phyloP scores from a whole-genome alignment of 1,140 invertebrate species.

The Ips typographus region DNA sequence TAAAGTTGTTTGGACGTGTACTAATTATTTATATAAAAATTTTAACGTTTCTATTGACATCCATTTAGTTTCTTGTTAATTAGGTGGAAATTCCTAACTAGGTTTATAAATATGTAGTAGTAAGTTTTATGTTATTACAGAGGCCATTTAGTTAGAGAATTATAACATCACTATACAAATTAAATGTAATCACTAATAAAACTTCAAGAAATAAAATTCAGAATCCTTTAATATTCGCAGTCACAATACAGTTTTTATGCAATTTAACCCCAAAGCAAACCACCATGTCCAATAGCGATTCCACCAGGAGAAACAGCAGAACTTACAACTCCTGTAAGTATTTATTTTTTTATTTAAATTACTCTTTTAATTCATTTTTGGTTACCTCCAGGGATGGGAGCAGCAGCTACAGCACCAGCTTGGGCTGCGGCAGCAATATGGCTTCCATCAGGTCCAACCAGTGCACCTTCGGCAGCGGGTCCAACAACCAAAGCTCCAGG shows the following conservation, averaged over 20 bases:
- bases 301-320: slow-evolving; percentile 42
- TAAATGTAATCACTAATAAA: too few relatives aligned
- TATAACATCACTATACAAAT: too few relatives aligned
- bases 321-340: slow-evolving; percentile 39
- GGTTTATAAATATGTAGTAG: too few relatives aligned
- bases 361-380: background rate
- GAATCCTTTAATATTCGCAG: too few relatives aligned
- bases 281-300: slow-evolving; percentile 33
- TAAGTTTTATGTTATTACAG: too few relatives aligned
- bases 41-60: too few relatives aligned
- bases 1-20: too few relatives aligned
- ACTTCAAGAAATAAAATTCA: too few relatives aligned
- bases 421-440: slow-evolving; percentile 39
- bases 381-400: slow-evolving; percentile 42
- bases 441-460: slow-evolving; percentile 46
- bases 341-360: background rate
- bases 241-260: background rate
- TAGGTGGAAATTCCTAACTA: too few relatives aligned
- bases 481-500: slow-evolving; percentile 45
- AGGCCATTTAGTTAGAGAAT: too few relatives aligned
- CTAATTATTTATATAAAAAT: too few relatives aligned
- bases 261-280: slow-evolving; percentile 10
- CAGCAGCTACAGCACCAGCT: slow-evolving; percentile 41
- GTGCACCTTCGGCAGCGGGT: slow-evolving; percentile 36
- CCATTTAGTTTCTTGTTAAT: too few relatives aligned